Base-by-base conservation (phyloP, 1,140 invertebrate genomes). In the Halyomorpha halys region DNA sequence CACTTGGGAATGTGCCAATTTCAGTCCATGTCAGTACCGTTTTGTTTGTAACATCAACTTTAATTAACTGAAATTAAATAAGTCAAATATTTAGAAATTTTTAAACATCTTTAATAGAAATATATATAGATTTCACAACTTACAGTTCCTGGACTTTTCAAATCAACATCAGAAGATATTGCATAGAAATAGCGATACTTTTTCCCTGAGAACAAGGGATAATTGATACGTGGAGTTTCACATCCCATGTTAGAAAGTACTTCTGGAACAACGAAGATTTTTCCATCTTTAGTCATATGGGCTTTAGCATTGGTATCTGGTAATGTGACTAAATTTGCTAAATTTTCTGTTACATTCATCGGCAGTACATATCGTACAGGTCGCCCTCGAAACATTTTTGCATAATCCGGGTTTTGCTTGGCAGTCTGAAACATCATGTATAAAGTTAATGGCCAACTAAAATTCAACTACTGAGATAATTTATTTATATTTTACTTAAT, bases 131-230 rank as follows among this genome's bases (percentile, higher is more conserved):
- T 39, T 27, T 21, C 15, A 3, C 16, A 67, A 72, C 76, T 80
- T 77, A 91, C 87, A 51, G 83, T 83, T 71, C 89, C 90, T 6
- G 89, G 88, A 76, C 88, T 86, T 3, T 85, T 80, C 3, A 82
- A 75, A 73, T 92, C 89, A 2, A 92, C 87, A 74, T 93, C 90
- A 15, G 87, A 86, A 66, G 88, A 90, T 53, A 93, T 91, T 0
- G 89, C 90, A 71, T 94, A 95, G 72, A 93, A 94, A 73, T 88
- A 94, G 63, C 82, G 78, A 73, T 95, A 94, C 9, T 72, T 70
- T 64, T 72, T 76, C 69, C 88, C 88, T 62, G 86, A 80, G 74
- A 78, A 78, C 16, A 72, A 70, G 23, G 85, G 81, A 65, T 89
- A 89, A 76, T 91, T 84, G 61, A 94, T 85, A 54, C 85, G 78